Percentiles rank a stretch among this genome's conserved stretches.
Evolutionary conservation across 2,113 vertebrate species (phyloP).

Genomic region (Panthera leo): DNA sequence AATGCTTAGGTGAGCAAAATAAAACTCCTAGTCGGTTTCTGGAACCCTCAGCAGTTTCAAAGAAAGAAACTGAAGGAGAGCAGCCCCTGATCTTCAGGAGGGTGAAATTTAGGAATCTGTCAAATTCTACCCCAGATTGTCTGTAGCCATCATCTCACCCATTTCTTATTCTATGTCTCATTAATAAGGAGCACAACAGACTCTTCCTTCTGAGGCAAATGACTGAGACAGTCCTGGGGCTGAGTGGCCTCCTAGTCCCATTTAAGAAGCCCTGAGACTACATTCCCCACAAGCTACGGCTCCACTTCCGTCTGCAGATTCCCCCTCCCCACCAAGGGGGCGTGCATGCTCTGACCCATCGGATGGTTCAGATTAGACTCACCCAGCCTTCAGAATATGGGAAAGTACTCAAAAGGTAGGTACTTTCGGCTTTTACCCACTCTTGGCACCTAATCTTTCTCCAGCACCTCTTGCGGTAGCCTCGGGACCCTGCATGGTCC

Average conservation of each 20-base stretch:
- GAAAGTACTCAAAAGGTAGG: background rate
- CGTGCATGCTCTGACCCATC: accelerated
- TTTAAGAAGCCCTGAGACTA: background rate
- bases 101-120: background rate
- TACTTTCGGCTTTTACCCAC: background rate
- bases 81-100: background rate
- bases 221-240: background rate
- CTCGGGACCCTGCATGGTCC: too few relatives aligned
- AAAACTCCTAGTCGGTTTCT: background rate
- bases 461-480: background rate
- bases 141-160: background rate
- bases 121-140: background rate
- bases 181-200: background rate
- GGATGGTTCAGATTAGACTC: background rate
- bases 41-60: background rate
- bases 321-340: too few relatives aligned
- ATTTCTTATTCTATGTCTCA: background rate
- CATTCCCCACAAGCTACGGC: background rate
- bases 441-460: background rate
- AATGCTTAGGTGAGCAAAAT: background rate
- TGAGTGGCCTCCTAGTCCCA: background rate
- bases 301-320: background rate
- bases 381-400: background rate
- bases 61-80: background rate
- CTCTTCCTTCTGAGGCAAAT: background rate